Conservation (phyloP, 2,888 invertebrate species). For the Phengaris alcon region DNA sequence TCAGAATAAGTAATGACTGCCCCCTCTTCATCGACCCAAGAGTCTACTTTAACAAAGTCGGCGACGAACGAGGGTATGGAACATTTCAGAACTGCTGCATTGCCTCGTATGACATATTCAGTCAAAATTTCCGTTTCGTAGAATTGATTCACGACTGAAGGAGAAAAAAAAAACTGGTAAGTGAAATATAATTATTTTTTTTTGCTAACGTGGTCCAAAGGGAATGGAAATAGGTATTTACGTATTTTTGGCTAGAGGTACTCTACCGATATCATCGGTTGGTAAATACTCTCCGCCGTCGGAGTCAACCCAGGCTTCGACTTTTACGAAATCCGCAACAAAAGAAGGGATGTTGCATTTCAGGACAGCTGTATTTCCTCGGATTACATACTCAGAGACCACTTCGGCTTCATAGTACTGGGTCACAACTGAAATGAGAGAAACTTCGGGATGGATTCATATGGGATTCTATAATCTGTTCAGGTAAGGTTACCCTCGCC, state of each 20-base stretch:
- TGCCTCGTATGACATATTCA: conserved; percentile 93
- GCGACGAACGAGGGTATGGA: conserved; percentile 94
- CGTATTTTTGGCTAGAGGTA: conserved; percentile 21
- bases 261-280: conserved; percentile 85
- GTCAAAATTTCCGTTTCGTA: conserved; percentile 93
- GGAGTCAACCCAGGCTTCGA: conserved; percentile 88
- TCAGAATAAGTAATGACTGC: conserved; percentile 83
- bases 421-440: conserved; percentile 85
- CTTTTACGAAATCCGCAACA: conserved; percentile 93
- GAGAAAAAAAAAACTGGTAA: conserved; percentile 22
- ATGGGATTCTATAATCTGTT: conserved; percentile 12
- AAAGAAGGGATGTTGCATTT: conserved; percentile 95
- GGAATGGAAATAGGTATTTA: conserved; percentile 28
- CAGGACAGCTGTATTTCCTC: conserved; percentile 91
- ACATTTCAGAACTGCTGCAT: conserved; percentile 92
- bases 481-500: conserved; percentile 55
- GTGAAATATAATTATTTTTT: background rate
- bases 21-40: conserved; percentile 86
- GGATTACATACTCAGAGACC: conserved; percentile 93
- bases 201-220: background rate
- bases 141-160: conserved; percentile 87
- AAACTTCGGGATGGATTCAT: conserved; percentile 26
- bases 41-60: conserved; percentile 93
- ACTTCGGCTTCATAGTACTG: conserved; percentile 94
- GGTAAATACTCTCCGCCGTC: conserved; percentile 85